Evolutionary conservation across 2,888 invertebrate species (phyloP).

Genomic region (Eupelmus urozonus): DNA sequence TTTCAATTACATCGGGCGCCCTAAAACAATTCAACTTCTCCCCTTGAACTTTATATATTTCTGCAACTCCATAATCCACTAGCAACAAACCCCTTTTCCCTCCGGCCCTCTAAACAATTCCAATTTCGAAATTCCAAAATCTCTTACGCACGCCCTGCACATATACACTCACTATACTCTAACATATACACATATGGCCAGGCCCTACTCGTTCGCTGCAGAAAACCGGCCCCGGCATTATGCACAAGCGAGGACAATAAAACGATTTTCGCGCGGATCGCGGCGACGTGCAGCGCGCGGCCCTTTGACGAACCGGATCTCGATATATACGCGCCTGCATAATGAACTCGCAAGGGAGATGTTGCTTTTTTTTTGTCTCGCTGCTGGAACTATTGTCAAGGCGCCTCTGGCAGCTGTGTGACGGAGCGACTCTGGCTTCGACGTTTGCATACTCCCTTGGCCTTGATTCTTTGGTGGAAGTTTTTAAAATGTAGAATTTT

Average conservation of each 20-base stretch:
- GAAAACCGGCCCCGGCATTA: conserved; percentile 5
- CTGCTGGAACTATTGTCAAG: neutral
- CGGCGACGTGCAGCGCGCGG: neutral
- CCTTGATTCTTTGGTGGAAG: too few relatives aligned
- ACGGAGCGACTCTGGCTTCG: too few relatives aligned
- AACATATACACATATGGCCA: neutral
- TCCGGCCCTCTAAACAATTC: conserved; percentile 23
- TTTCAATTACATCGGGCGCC: too few relatives aligned
- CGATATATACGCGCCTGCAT: too few relatives aligned
- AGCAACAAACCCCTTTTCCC: too few relatives aligned
- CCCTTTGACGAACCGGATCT: neutral
- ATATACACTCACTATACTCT: neutral
- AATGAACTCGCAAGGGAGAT: neutral
- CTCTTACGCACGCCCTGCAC: neutral
- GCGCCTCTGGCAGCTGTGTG: neutral
- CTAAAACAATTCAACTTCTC: too few relatives aligned
- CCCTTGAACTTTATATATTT: too few relatives aligned
- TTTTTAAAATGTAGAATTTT: too few relatives aligned
- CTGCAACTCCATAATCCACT: too few relatives aligned
- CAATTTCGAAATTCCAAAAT: conserved; percentile 46
- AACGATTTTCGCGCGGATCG: too few relatives aligned
- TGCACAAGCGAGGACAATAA: neutral
- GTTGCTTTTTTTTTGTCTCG: neutral
- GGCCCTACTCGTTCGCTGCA: neutral
- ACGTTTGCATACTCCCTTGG: too few relatives aligned